Evolutionary conservation across 2,888 invertebrate species (phyloP).

Genomic region (Ectropis crepuscularia): DNA sequence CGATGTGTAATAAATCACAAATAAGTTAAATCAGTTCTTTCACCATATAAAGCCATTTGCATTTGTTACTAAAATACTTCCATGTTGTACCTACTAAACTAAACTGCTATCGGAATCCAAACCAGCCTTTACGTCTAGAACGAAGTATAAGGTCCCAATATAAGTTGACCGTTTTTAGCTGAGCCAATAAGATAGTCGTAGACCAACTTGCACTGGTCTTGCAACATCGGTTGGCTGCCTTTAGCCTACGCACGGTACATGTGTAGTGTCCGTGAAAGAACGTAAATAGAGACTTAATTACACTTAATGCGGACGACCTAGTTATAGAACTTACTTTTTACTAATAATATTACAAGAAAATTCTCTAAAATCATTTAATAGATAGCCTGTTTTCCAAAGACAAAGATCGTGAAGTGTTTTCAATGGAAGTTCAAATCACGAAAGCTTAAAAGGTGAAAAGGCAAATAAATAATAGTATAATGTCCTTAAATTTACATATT

Average conservation of each 20-base stretch:
- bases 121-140: too few relatives aligned
- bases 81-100: too few relatives aligned
- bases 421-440: too few relatives aligned
- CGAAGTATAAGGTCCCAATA: background rate
- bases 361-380: background rate
- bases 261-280: conserved; percentile 42
- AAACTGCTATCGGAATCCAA: too few relatives aligned
- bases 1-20: too few relatives aligned
- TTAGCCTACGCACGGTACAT: conserved; percentile 21
- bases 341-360: conserved; percentile 28
- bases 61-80: too few relatives aligned
- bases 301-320: conserved; percentile 41
- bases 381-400: background rate
- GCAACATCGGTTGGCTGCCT: background rate
- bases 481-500: too few relatives aligned
- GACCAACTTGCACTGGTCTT: background rate
- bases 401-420: background rate
- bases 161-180: background rate
- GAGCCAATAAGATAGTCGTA: background rate
- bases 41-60: too few relatives aligned
- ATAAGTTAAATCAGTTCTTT: too few relatives aligned
- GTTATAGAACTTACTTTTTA: conserved; percentile 32
- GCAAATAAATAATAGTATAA: too few relatives aligned
- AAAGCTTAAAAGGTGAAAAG: too few relatives aligned
- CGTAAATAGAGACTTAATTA: conserved; percentile 41